phyloP scores from a whole-genome alignment of 2,113 vertebrate genomes.

The Callionymus lyra region DNA sequence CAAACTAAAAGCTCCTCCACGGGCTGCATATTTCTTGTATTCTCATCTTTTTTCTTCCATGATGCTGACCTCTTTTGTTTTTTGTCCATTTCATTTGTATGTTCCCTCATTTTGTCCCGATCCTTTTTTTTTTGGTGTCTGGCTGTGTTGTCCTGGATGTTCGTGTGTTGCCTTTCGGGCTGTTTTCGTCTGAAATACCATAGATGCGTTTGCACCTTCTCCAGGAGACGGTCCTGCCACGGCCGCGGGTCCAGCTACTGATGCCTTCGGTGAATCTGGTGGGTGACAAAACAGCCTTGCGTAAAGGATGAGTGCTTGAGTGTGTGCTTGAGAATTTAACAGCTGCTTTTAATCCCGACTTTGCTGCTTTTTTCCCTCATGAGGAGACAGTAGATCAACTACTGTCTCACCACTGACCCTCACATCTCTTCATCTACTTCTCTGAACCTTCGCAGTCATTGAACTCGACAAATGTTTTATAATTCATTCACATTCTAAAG shows the following conservation, averaged over 20 bases:
- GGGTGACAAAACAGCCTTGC: conserved; percentile 66
- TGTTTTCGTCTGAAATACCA: conserved; percentile 58
- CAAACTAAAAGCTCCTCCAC: conserved; percentile 7
- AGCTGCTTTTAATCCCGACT: conserved; percentile 18
- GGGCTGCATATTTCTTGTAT: conserved; percentile 64
- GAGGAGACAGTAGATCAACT: conserved; percentile 40
- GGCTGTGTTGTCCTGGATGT: conserved; percentile 46
- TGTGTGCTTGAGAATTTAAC: conserved; percentile 3
- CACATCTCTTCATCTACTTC: no score
- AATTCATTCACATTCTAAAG: no score
- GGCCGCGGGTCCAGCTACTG: conserved; percentile 83
- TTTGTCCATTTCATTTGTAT: conserved; percentile 46
- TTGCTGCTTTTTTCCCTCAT: conserved; percentile 38
- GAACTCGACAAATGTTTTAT: no score
- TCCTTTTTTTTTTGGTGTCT: conserved; percentile 59
- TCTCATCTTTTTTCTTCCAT: conserved; percentile 54
- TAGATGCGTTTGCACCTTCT: conserved; percentile 98
- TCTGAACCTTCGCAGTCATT: no score
- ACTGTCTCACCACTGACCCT: conserved; percentile 26
- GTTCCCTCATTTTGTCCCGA: conserved; percentile 48
- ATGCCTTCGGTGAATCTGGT: conserved; percentile 98
- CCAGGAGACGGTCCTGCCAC: conserved; percentile 87
- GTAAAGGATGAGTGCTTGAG: conserved; percentile 4
- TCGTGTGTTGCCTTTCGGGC: conserved; percentile 69
- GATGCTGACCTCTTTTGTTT: conserved; percentile 56